phyloP scores from a whole-genome alignment of 1,140 invertebrate genomes.

The Saccostrea glomerata region DNA sequence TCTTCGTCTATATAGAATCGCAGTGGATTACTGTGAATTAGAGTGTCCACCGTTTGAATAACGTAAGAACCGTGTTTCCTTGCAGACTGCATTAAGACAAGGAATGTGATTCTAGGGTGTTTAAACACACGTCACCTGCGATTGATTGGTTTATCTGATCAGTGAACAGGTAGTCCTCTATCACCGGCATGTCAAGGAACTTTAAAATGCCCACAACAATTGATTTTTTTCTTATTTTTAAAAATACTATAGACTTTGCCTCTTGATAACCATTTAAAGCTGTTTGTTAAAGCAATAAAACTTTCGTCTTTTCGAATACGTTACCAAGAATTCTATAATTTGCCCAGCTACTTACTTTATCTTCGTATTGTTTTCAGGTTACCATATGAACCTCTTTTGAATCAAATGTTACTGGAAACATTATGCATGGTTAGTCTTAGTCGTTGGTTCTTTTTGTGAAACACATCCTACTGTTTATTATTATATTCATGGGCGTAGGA shows the following conservation, averaged over 20 bases:
- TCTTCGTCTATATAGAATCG: background rate
- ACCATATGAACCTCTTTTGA: too few species aligned
- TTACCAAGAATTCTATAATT: too few species aligned
- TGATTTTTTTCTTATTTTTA: slow-evolving; percentile 18
- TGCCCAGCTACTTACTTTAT: too few species aligned
- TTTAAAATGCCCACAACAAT: slow-evolving; percentile 1
- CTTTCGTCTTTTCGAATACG: too few species aligned
- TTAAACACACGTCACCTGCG: background rate
- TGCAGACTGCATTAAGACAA: background rate
- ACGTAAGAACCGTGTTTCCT: background rate
- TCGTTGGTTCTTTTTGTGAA: too few species aligned
- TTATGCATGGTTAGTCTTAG: too few species aligned
- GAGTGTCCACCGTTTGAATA: background rate
- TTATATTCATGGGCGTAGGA: too few species aligned
- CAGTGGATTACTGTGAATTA: background rate
- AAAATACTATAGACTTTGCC: background rate
- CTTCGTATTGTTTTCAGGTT: too few species aligned
- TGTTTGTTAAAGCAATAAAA: too few species aligned
- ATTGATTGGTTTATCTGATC: slow-evolving; percentile 34
- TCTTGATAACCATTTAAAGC: too few species aligned
- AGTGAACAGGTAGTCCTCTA: background rate
- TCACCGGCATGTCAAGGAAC: slow-evolving; percentile 14
- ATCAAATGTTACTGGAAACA: too few species aligned
- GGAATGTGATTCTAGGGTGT: background rate
- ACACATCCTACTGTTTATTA: too few species aligned